phyloP scores from a whole-genome alignment of 2,797 vertebrate genomes.

The Clarias platycephalus region DNA sequence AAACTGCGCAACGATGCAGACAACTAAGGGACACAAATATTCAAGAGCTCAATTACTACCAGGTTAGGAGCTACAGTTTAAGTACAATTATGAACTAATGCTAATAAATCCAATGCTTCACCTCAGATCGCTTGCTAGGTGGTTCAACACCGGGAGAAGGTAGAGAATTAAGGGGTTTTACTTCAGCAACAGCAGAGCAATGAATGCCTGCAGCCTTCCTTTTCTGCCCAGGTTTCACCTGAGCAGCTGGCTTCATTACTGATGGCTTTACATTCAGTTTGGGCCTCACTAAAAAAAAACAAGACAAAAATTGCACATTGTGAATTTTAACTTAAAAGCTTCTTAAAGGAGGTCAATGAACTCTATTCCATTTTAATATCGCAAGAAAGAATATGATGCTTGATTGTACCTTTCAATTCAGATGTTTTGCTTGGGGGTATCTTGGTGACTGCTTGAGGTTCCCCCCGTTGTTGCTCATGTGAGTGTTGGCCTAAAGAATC shows the following conservation, averaged over 20 bases:
- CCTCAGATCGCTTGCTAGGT: constrained; percentile 60
- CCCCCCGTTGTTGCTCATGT: constrained; percentile 46
- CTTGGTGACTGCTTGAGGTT: constrained; percentile 51
- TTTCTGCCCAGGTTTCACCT: constrained; percentile 76
- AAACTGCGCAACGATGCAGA: background rate
- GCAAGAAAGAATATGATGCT: background rate
- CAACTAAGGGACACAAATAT: background rate
- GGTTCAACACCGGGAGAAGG: constrained; percentile 54
- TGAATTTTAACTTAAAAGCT: background rate
- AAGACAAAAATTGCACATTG: background rate
- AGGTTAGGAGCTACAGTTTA: too few relatives aligned
- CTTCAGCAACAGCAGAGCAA: constrained; percentile 83
- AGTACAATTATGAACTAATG: too few relatives aligned
- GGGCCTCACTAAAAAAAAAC: constrained; percentile 77
- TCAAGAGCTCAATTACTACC: background rate
- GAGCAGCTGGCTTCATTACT: constrained; percentile 74
- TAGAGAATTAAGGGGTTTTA: constrained; percentile 80
- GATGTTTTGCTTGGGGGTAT: constrained; percentile 52
- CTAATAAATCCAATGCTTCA: constrained; percentile 49
- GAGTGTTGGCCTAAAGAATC: background rate
- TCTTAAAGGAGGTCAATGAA: background rate
- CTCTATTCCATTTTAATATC: background rate
- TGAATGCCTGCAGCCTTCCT: constrained; percentile 69
- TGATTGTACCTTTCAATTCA: constrained; percentile 69
- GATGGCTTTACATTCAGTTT: constrained; percentile 86